Percentiles rank a stretch among this genome's conserved stretches.
These are phyloP conservation scores for Tetranychus truncatus DNA, from an alignment of 2,888 invertebrate species.

Conservation along the genomic window DNA sequence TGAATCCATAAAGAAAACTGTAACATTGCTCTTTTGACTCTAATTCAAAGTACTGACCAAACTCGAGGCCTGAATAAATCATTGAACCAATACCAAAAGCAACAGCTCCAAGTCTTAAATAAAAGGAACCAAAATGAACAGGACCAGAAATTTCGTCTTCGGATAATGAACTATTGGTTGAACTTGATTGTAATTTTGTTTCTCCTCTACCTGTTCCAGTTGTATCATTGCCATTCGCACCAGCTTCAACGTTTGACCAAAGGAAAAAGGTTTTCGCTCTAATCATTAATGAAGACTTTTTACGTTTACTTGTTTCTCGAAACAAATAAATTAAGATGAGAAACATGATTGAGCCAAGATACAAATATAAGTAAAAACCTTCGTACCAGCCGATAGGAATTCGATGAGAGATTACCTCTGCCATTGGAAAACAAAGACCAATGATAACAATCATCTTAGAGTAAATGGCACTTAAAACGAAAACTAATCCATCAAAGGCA, in stretches of 20 bases:
- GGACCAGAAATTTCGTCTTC: slow-evolving; percentile 3
- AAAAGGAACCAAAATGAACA: slow-evolving; percentile 71
- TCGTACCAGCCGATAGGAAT: slow-evolving; percentile 84
- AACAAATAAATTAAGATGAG: slow-evolving; percentile 56
- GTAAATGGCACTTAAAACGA: slow-evolving; percentile 75
- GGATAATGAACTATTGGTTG: slow-evolving; percentile 8
- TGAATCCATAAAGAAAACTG: slow-evolving; percentile 50
- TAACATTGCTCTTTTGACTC: slow-evolving; percentile 44
- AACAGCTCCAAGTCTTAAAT: slow-evolving; percentile 76
- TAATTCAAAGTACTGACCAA: slow-evolving; percentile 82
- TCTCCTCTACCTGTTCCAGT: neutral
- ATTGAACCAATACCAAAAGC: slow-evolving; percentile 89
- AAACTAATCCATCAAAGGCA: slow-evolving; percentile 57
- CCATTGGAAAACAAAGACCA: slow-evolving; percentile 58
- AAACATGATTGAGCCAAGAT: slow-evolving; percentile 67
- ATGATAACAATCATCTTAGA: slow-evolving; percentile 80
- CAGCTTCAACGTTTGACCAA: slow-evolving; percentile 10
- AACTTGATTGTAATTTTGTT: slow-evolving; percentile 7
- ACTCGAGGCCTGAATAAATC: slow-evolving; percentile 87
- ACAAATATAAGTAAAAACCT: slow-evolving; percentile 69
- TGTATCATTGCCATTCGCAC: neutral
- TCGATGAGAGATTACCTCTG: slow-evolving; percentile 82
- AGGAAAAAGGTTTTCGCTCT: neutral
- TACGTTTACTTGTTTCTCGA: slow-evolving; percentile 26
- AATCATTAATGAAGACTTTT: neutral